Conservation (phyloP, 2,888 invertebrate species). For the Bibio marci region DNA sequence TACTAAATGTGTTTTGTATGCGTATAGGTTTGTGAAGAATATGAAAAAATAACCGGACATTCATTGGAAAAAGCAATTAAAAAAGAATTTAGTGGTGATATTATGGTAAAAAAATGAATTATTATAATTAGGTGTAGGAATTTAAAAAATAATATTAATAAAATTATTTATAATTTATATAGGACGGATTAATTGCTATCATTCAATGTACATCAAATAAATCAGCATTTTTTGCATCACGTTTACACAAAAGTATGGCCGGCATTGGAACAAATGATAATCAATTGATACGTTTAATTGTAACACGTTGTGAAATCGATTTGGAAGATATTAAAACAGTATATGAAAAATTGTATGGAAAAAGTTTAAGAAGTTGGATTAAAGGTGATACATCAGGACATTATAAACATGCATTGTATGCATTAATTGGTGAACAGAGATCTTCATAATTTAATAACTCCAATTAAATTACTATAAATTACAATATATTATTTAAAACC, state of each 20-base stretch:
- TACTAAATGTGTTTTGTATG: slow-evolving; percentile 1
- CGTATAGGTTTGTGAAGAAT: slow-evolving; percentile 25
- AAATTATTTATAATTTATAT: too few relatives aligned
- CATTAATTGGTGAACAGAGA: slow-evolving; percentile 38
- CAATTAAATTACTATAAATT: too few relatives aligned
- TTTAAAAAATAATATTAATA: too few relatives aligned
- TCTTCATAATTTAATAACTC: slow-evolving; percentile 4
- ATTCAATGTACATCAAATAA: slow-evolving; percentile 65
- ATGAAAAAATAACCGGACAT: slow-evolving; percentile 47
- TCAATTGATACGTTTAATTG: slow-evolving; percentile 67
- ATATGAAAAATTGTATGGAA: slow-evolving; percentile 56
- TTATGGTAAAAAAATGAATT: slow-evolving; percentile 8
- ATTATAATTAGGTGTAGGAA: too few relatives aligned
- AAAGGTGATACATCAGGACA: slow-evolving; percentile 74
- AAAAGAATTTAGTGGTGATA: slow-evolving; percentile 70
- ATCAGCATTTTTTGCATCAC: slow-evolving; percentile 70
- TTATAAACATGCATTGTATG: slow-evolving; percentile 68
- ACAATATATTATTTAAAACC: too few relatives aligned
- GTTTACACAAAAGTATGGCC: slow-evolving; percentile 74
- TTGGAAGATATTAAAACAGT: slow-evolving; percentile 69
- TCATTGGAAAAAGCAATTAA: slow-evolving; percentile 63
- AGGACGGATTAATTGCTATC: slow-evolving; percentile 65
- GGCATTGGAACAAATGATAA: slow-evolving; percentile 80
- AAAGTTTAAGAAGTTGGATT: slow-evolving; percentile 62
- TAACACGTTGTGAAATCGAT: slow-evolving; percentile 70